Evolutionary conservation across 92 coral and sea anemone genomes (phyloP).

Genomic region (Epizoanthus rinbou): DNA sequence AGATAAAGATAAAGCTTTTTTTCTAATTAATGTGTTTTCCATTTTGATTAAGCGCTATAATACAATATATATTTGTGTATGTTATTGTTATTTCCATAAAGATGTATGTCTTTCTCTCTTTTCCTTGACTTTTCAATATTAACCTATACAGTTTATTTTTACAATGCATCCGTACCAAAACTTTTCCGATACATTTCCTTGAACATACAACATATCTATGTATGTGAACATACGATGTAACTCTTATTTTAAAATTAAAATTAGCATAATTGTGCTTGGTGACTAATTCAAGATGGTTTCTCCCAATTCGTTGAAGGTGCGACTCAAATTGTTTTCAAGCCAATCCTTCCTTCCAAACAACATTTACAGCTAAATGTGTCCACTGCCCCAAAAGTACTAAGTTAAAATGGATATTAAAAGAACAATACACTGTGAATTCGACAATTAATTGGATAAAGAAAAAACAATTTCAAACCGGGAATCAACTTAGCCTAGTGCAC

Average conservation of each 20-base stretch:
- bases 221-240: too few species aligned
- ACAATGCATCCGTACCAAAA: too few species aligned
- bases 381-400: background rate
- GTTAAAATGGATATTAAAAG: background rate
- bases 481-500: background rate
- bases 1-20: too few species aligned
- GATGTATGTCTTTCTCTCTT: too few species aligned
- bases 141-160: too few species aligned
- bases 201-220: too few species aligned
- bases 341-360: background rate
- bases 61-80: too few species aligned
- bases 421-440: background rate
- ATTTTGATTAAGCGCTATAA: too few species aligned
- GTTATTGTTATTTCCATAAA: too few species aligned
- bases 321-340: background rate
- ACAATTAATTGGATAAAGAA: background rate
- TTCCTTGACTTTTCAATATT: too few species aligned
- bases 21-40: too few species aligned
- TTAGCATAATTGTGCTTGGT: background rate
- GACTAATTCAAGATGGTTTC: background rate
- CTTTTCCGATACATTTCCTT: too few species aligned
- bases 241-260: background rate
- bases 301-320: conserved; percentile 3
- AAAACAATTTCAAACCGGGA: background rate
- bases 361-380: background rate